These are phyloP conservation scores for Sprattus sprattus DNA, from an alignment of 2,113 vertebrate genomes.

Conservation along the genomic window DNA sequence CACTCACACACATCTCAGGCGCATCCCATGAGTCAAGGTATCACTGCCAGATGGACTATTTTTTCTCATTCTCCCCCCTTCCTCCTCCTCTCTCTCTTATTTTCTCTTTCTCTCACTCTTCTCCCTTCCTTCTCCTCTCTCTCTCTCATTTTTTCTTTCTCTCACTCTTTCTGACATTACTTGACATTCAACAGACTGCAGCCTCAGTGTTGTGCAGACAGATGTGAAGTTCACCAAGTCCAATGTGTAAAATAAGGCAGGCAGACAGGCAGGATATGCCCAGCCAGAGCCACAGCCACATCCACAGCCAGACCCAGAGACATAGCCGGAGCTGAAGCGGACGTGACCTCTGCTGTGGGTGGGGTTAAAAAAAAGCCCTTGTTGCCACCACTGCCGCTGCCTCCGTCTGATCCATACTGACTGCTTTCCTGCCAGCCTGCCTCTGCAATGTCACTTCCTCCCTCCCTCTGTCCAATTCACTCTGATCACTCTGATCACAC, in stretches of 20 bases:
- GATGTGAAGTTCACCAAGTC: background rate
- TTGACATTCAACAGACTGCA: background rate
- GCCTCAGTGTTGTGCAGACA: background rate
- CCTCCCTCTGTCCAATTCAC: too few species aligned
- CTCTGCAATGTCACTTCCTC: background rate
- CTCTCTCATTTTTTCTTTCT: slow-evolving; percentile 22
- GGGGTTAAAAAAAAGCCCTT: too few species aligned
- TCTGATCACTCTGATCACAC: background rate
- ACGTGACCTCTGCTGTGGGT: background rate
- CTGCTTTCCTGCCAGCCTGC: background rate
- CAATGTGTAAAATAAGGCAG: background rate
- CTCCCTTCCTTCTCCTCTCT: background rate
- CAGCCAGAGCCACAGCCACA: too few species aligned
- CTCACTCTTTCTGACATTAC: slow-evolving; percentile 48
- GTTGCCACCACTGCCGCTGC: background rate
- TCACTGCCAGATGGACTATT: slow-evolving; percentile 3
- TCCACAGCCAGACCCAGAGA: too few species aligned
- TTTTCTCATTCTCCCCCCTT: background rate
- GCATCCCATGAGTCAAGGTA: background rate
- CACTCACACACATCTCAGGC: background rate
- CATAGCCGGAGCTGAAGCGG: background rate
- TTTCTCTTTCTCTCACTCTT: background rate
- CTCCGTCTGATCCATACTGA: background rate
- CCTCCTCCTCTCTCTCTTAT: background rate
- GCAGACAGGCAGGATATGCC: too few species aligned